Conservation (phyloP, 1,140 invertebrate species). For the Dufourea novaeangliae region DNA sequence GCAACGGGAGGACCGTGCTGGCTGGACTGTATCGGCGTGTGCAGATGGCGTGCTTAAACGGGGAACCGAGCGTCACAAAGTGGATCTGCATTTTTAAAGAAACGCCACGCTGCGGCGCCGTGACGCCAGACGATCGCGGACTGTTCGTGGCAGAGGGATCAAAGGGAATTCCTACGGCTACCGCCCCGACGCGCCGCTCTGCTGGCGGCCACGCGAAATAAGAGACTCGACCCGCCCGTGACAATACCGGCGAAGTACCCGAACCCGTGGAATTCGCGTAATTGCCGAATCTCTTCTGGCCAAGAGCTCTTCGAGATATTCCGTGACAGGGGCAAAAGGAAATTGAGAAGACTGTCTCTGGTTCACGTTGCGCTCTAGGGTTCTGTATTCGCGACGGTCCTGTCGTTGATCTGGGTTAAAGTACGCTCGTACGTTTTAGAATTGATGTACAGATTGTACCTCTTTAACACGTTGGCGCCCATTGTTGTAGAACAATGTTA, state of each 20-base stretch:
- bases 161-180: conserved; percentile 26
- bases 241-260: conserved; percentile 16
- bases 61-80: neutral
- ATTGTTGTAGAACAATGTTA: too few species aligned
- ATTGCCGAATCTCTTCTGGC: neutral
- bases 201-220: neutral
- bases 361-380: too few species aligned
- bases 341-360: too few species aligned
- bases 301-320: too few species aligned
- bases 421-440: too few species aligned
- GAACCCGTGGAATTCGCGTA: conserved; percentile 32
- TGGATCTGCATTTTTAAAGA: conserved; percentile 45
- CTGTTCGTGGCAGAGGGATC: neutral
- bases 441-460: too few species aligned
- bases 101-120: too few species aligned
- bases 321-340: too few species aligned
- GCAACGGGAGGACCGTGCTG: neutral
- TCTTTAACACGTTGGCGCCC: too few species aligned
- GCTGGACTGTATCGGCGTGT: neutral
- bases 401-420: too few species aligned
- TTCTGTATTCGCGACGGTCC: too few species aligned
- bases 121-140: neutral
- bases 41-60: neutral
- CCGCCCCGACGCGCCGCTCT: neutral
- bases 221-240: neutral